Evolutionary conservation across 2,888 invertebrate genomes (phyloP).

Genomic region (Hemistola chrysoprasaria): DNA sequence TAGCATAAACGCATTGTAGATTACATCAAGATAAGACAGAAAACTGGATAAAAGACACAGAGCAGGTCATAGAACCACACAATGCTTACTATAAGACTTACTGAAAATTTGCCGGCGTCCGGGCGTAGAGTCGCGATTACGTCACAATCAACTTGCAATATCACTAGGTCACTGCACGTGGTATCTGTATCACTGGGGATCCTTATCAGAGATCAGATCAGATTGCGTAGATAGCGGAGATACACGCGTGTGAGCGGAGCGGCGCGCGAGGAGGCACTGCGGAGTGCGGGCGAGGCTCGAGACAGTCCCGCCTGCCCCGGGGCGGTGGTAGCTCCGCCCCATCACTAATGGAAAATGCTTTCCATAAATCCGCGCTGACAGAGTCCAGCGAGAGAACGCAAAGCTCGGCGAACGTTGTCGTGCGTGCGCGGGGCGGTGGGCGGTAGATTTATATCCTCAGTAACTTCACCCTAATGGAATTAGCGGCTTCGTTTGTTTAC

Average conservation of each 20-base stretch:
- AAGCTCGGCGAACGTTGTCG: too few species aligned
- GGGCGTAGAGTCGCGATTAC: conserved; percentile 5
- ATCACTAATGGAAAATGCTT: conserved; percentile 41
- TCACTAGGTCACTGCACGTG: conserved; percentile 34
- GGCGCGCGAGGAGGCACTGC: conserved; percentile 55
- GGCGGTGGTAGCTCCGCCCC: conserved; percentile 25
- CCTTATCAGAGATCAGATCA: conserved; percentile 34
- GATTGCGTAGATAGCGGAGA: conserved; percentile 29
- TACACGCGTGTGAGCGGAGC: conserved; percentile 43
- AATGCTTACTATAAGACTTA: too few species aligned
- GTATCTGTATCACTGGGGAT: conserved; percentile 23
- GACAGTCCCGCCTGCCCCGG: conserved; percentile 32
- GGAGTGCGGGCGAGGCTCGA: conserved; percentile 30
- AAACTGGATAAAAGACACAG: too few species aligned
- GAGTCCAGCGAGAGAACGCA: conserved; percentile 6
- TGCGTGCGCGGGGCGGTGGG: conserved; percentile 34
- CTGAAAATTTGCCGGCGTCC: conserved; percentile 3
- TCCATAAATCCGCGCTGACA: conserved; percentile 41
- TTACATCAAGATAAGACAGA: too few species aligned
- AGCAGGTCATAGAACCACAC: too few species aligned
- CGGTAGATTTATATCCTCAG: conserved; percentile 59
- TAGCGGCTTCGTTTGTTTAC: conserved; percentile 59
- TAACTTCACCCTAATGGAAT: conserved; percentile 66
- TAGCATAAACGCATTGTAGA: too few species aligned
- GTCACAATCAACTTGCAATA: conserved; percentile 14